Base-by-base conservation (phyloP, 2,888 invertebrate species). In the Drosophila ezoana region DNA sequence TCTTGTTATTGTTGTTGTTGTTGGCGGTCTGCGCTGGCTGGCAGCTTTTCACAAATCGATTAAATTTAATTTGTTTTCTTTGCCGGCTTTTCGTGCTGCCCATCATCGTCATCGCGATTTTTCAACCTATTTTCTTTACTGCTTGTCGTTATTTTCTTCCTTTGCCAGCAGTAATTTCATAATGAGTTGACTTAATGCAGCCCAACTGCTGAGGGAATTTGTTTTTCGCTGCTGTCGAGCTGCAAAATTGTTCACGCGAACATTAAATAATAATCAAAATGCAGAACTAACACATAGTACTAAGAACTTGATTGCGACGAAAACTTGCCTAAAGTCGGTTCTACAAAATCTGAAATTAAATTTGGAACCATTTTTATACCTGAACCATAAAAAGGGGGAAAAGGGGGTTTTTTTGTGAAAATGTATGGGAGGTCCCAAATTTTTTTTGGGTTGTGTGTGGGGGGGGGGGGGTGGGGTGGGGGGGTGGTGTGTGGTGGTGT, bases 31-130 rank as follows among this genome's bases (percentile, higher is more conserved):
- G 48, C 48, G 48, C 37, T 57, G 33, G 33, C 56, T 79, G 79
- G 54, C 69, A 73, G 78, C 69, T 67, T 81, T 79, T 79, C 73
- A 81, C 82, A 88, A 88, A 87, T 88, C 89, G 89, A 87, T 88
- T 88, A 88, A 85, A 85, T 88, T 87, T 88, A 87, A 88, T 85
- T 88, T 88, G 85, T 87, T 87, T 88, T 84, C 81, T 76, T 79
- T 78, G 72, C 68, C 77, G 81, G 53, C 75, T 70, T 77, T 77
- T 73, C 68, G 51, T 63, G 60, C 74, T 67, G 61, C 56, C 73
- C 65, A 66, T 69, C 77, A 79, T 53, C 60, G 60, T 37, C 65
- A 62, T 53, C 56, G 54, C 53, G 48, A 65, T 66, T 56, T 51
- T 61, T 71, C 48, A 51, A 58, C 38, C 48, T 61, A 51, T 59